Evolutionary conservation across 1,140 invertebrate genomes (phyloP).

Genomic region (Orius insidiosus): DNA sequence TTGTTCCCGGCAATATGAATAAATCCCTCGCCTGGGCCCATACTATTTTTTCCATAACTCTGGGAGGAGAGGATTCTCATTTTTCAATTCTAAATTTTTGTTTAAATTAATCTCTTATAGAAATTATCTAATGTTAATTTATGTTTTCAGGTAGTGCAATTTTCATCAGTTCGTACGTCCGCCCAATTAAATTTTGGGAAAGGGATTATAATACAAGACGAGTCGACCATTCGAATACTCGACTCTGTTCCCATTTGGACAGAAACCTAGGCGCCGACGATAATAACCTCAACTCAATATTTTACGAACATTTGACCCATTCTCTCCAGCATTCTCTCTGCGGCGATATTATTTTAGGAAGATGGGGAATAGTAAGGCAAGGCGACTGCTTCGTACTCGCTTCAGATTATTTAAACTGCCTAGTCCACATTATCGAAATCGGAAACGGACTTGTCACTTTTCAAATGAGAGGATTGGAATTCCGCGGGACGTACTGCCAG

Average conservation of each 20-base stretch:
- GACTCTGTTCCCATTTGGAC: conserved; percentile 86
- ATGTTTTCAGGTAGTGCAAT: conserved; percentile 64
- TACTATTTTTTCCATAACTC: no score
- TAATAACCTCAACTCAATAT: conserved; percentile 97
- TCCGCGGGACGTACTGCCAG: conserved; percentile 96
- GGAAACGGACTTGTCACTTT: conserved; percentile 98
- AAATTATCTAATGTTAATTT: not conserved
- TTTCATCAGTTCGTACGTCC: conserved; percentile 91
- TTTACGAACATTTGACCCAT: conserved; percentile 95
- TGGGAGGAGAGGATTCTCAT: no score
- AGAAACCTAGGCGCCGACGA: conserved; percentile 91
- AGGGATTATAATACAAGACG: conserved; percentile 93
- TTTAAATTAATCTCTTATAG: no score
- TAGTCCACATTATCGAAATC: conserved; percentile 94
- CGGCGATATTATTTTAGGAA: conserved; percentile 72
- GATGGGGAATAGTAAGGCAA: conserved; percentile 81
- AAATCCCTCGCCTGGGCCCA: no score
- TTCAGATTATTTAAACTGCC: conserved; percentile 92
- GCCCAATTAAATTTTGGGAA: conserved; percentile 99
- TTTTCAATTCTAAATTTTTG: no score
- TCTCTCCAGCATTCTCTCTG: conserved; percentile 91
- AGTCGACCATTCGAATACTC: conserved; percentile 93
- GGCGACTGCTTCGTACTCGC: conserved; percentile 96
- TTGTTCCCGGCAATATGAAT: no score
- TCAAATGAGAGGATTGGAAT: conserved; percentile 92